A percentile compares a stretch with the other conserved stretches of the same genome.
These are phyloP conservation scores for Lagorchestes hirsutus DNA, from an alignment of 2,797 vertebrate genomes.

Conservation along the genomic window DNA sequence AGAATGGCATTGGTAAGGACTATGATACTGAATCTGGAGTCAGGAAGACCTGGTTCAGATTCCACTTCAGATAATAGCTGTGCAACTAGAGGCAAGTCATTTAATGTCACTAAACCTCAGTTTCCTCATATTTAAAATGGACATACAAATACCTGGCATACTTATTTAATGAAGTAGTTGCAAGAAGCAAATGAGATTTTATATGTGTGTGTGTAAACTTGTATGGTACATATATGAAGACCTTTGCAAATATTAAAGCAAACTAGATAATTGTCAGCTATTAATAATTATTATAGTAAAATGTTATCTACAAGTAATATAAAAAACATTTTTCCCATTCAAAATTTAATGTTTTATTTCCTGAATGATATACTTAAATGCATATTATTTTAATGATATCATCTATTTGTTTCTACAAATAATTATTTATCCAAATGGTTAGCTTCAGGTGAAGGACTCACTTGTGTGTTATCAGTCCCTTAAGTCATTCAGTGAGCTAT, in stretches of 20 bases:
- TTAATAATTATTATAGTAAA: neutral
- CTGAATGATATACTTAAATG: neutral
- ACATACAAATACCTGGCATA: neutral
- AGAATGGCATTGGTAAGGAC: neutral
- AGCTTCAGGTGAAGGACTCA: constrained; percentile 19
- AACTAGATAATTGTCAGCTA: neutral
- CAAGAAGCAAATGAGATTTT: neutral
- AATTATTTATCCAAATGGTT: neutral
- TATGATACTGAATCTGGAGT: neutral
- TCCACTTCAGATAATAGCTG: neutral
- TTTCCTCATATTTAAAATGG: neutral
- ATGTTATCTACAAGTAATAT: neutral
- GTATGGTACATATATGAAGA: neutral
- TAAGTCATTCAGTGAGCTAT: constrained; percentile 18
- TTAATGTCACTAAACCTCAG: neutral
- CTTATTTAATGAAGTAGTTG: neutral
- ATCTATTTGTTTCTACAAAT: neutral
- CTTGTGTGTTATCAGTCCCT: constrained; percentile 15
- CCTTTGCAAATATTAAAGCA: neutral
- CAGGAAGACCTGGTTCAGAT: neutral
- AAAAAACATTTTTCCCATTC: neutral
- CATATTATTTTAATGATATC: neutral
- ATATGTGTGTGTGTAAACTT: neutral
- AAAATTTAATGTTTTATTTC: neutral
- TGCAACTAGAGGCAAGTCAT: neutral